A percentile compares a stretch with the other conserved stretches of the same genome.
phyloP scores from a whole-genome alignment of 2,797 vertebrate species.

The Phylloscopus collybita region DNA sequence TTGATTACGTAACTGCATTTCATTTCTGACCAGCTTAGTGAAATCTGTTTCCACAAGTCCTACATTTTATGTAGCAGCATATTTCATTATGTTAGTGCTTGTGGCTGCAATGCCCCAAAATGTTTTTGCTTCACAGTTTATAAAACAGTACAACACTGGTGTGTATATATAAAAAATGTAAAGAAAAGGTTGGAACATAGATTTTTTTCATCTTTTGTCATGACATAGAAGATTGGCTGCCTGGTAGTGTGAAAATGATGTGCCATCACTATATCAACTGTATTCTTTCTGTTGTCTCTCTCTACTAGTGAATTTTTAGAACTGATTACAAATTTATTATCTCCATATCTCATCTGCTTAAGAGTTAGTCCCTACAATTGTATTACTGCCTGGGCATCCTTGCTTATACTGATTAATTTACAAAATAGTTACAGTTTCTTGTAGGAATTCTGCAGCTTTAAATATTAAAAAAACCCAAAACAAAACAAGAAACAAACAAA shows the following conservation, averaged over 20 bases:
- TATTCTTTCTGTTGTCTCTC: not conserved
- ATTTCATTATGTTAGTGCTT: not conserved
- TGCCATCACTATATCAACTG: not conserved
- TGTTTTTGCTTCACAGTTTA: not conserved
- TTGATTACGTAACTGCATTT: not conserved
- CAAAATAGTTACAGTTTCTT: not conserved
- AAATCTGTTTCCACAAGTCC: not conserved
- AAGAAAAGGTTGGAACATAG: not conserved
- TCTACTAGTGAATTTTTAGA: not conserved
- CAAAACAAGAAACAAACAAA: not conserved
- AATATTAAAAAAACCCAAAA: not conserved
- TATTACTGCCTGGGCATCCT: not conserved
- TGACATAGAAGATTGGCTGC: not conserved
- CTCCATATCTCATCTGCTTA: not conserved
- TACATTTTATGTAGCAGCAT: not conserved
- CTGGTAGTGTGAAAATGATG: not conserved
- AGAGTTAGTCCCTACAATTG: not conserved
- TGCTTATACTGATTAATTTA: not conserved
- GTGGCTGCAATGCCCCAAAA: not conserved
- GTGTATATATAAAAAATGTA: not conserved
- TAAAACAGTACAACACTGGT: not conserved
- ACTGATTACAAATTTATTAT: not conserved
- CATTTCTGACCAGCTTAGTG: not conserved
- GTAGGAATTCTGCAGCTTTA: not conserved
- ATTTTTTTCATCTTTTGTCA: not conserved